Evolutionary conservation across 2,113 vertebrate genomes (phyloP).

Genomic region (Thomomys bottae): DNA sequence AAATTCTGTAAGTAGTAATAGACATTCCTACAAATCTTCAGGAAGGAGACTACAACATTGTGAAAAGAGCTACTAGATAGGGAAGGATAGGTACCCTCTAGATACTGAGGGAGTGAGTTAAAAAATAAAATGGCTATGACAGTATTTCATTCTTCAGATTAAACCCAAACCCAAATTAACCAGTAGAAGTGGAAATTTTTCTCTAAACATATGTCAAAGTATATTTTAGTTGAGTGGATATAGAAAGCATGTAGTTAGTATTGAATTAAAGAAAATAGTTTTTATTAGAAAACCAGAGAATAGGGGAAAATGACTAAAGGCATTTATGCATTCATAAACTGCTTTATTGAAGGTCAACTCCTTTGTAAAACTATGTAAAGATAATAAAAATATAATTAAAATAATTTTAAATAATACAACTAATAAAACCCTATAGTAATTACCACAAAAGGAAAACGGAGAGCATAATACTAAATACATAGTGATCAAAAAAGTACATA

Average conservation of each 20-base stretch:
- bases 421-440: no score
- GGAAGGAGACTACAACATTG: not conserved
- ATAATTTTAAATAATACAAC: no score
- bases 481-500: not conserved
- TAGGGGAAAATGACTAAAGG: no score
- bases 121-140: not conserved
- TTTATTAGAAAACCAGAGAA: constrained; percentile 5
- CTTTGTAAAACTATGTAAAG: no score
- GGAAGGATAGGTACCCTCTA: not conserved
- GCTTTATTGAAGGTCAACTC: no score
- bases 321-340: no score
- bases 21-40: not conserved
- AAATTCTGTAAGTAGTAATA: not conserved
- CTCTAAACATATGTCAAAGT: not conserved
- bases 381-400: no score
- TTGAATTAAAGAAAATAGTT: not conserved
- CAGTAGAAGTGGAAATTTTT: not conserved
- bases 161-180: not conserved
- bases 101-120: not conserved
- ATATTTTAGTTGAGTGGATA: not conserved
- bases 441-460: no score
- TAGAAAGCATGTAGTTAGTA: not conserved
- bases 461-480: not conserved
- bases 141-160: not conserved
- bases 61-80: not conserved